phyloP scores from a whole-genome alignment of 1,140 invertebrate genomes.

The Caenorhabditis latens region DNA sequence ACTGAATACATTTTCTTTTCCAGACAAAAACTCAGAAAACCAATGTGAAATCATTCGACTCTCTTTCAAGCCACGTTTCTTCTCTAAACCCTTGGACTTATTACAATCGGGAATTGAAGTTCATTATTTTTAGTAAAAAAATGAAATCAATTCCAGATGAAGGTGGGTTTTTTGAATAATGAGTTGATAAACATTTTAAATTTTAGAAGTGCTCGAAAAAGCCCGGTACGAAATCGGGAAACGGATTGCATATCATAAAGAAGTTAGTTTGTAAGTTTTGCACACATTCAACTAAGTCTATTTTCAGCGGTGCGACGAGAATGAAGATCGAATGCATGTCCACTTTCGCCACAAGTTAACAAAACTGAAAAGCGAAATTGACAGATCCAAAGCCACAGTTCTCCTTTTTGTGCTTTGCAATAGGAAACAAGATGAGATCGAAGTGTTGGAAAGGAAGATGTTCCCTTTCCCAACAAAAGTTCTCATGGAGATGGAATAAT shows the following conservation, averaged over 20 bases:
- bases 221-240: neutral
- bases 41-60: neutral
- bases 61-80: neutral
- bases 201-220: neutral
- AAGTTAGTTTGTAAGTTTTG: neutral
- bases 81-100: neutral
- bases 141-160: neutral
- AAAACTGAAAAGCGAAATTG: neutral
- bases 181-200: neutral
- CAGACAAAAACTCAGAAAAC: neutral
- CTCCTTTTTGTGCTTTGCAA: neutral
- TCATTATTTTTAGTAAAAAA: neutral
- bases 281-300: neutral
- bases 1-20: no score
- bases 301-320: neutral
- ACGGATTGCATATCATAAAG: slow-evolving; percentile 13
- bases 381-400: neutral
- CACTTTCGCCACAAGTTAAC: neutral
- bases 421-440: neutral
- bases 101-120: neutral
- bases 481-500: neutral
- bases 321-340: neutral
- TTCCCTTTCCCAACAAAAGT: neutral
- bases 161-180: neutral
- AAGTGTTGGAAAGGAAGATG: neutral